A percentile compares a stretch with the other conserved stretches of the same genome.
phyloP scores from a whole-genome alignment of 2,888 invertebrate genomes.

The Cerceris ruficornis region DNA sequence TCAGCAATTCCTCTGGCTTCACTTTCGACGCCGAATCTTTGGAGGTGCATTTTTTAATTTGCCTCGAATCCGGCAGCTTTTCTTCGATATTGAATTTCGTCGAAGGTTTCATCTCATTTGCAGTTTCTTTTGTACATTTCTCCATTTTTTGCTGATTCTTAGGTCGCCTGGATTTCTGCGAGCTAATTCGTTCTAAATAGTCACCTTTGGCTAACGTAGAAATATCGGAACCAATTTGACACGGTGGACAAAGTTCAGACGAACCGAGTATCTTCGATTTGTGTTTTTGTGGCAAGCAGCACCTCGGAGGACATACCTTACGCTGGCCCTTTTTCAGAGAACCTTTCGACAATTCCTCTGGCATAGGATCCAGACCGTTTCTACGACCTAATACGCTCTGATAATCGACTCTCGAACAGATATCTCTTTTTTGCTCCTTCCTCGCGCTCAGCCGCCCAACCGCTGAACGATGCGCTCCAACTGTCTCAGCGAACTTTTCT shows the following conservation, averaged over 20 bases:
- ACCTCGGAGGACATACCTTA: background rate
- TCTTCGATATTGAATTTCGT: background rate
- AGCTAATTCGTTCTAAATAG: no score
- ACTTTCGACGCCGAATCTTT: background rate
- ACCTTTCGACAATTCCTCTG: background rate
- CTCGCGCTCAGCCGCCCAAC: background rate
- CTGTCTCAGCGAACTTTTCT: background rate
- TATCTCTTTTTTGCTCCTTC: background rate
- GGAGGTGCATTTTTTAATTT: background rate
- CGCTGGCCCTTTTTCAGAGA: background rate
- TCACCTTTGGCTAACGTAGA: background rate
- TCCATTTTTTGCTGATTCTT: background rate
- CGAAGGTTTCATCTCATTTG: background rate
- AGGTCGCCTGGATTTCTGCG: no score
- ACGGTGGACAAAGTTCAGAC: background rate
- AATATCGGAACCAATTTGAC: background rate
- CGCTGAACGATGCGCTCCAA: background rate
- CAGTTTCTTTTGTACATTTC: background rate
- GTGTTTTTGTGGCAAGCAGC: background rate
- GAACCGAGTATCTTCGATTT: background rate
- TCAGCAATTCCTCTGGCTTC: constrained; percentile 45
- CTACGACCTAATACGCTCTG: constrained; percentile 6
- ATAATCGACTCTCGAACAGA: background rate
- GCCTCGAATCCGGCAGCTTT: background rate
- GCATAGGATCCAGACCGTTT: constrained; percentile 36